Evolutionary conservation across 2,888 invertebrate species (phyloP).

Genomic region (Formica aserva): DNA sequence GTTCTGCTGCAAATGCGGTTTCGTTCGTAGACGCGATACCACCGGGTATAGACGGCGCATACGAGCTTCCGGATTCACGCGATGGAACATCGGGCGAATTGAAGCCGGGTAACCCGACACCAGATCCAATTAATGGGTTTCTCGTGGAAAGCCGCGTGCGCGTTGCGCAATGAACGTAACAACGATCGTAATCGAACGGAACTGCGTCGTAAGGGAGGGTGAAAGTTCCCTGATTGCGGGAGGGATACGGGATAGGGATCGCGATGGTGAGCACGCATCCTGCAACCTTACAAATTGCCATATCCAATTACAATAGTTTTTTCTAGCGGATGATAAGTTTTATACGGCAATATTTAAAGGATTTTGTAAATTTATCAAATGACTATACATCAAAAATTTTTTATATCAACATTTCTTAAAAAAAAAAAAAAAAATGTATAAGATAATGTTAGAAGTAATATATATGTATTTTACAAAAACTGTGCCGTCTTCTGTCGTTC

Average conservation of each 20-base stretch:
- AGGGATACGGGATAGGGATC: not conserved
- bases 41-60: slow-evolving; percentile 39
- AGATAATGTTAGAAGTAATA: not conserved
- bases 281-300: not conserved
- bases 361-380: not conserved
- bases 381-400: not conserved
- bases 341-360: not conserved
- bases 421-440: not conserved
- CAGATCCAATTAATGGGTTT: slow-evolving; percentile 73
- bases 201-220: slow-evolving; percentile 50
- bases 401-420: not conserved
- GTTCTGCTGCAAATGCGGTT: not conserved
- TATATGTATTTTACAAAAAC: not conserved
- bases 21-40: slow-evolving; percentile 24
- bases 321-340: not conserved
- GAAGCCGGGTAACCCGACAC: slow-evolving; percentile 69
- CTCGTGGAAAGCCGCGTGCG: slow-evolving; percentile 64
- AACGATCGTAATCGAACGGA: slow-evolving; percentile 64
- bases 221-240: slow-evolving; percentile 51
- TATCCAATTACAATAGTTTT: not conserved
- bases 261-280: not conserved
- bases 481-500: not conserved
- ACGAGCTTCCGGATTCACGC: slow-evolving; percentile 58
- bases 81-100: slow-evolving; percentile 51
- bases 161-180: slow-evolving; percentile 60